Conservation (phyloP, 2,113 vertebrate genomes). For the Peromyscus californicus region DNA sequence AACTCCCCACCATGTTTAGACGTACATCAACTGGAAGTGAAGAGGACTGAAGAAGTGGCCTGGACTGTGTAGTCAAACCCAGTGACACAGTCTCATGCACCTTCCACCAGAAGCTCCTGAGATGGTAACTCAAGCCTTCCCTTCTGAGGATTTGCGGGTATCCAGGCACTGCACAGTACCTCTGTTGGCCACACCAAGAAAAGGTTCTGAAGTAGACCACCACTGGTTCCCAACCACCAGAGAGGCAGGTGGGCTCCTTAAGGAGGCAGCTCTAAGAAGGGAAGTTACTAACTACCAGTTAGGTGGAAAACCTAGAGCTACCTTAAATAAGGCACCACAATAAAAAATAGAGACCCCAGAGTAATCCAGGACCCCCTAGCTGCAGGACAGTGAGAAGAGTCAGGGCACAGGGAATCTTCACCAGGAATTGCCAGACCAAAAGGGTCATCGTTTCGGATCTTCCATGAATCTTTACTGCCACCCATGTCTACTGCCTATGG, state of each 20-base stretch:
- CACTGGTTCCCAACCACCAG: background rate
- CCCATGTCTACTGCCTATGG: background rate
- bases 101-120: background rate
- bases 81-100: accelerated
- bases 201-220: conserved; percentile 32
- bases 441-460: background rate
- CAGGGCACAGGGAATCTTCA: background rate
- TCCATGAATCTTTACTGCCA: background rate
- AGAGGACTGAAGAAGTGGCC: background rate
- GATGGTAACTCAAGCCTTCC: background rate
- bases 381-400: background rate
- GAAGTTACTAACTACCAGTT: conserved; percentile 53
- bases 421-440: background rate
- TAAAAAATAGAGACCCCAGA: conserved; percentile 24
- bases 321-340: conserved; percentile 22
- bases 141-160: background rate
- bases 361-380: background rate
- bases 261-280: conserved; percentile 40
- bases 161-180: background rate
- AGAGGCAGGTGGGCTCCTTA: conserved; percentile 6
- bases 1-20: background rate
- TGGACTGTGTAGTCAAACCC: background rate
- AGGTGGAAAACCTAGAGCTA: conserved; percentile 19
- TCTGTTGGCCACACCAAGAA: background rate
- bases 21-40: background rate